Evolutionary conservation across 2,888 invertebrate genomes (phyloP), one percentile per base, ranked within the genome.

Genomic region (Galerucella calmariensis): DNA sequence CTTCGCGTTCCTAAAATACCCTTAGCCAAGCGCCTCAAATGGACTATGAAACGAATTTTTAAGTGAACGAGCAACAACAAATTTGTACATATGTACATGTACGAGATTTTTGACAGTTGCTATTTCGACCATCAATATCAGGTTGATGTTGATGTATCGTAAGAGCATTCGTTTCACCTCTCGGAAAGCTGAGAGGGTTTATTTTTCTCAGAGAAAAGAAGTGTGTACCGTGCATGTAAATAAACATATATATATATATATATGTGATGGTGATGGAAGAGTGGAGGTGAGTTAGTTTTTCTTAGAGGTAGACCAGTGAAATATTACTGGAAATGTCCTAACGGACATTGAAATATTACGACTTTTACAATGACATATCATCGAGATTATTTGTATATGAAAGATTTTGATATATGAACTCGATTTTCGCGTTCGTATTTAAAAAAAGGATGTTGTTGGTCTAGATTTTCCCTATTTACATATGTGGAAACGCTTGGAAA

Each of bases 281-380:
- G 35, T 83, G 83, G 82, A 8, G 82, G 82, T 77, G 80, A 83
- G 82, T 84, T 24, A 58, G 65, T 72, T 83, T 81, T 81, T 56
- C 56, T 20, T 20, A 20, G 56, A 56, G 82, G 83, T 83, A 83
- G 85, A 84, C 85, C 85, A 85, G 85, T 86, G 85, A 87, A 86
- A 86, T 86, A 87, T 87, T 84, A 85, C 83, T 81, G 79, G 81
- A 83, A 84, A 85, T 84, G 83, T 83, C 84, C 85, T 81, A 79
- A 82, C 84, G 85, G 87, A 87, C 87, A 86, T 86, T 86, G 86
- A 86, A 86, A 86, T 85, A 86, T 86, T 81, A 82, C 83, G 83
- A 85, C 86, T 87, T 87, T 87, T 84, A 86, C 84, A 85, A 86
- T 86, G 86, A 87, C 87, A 85, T 87, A 87, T 87, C 87, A 87